A percentile compares a stretch with the other conserved stretches of the same genome.
Conservation (phyloP, 2,888 invertebrate species). For the Sturmia bella region DNA sequence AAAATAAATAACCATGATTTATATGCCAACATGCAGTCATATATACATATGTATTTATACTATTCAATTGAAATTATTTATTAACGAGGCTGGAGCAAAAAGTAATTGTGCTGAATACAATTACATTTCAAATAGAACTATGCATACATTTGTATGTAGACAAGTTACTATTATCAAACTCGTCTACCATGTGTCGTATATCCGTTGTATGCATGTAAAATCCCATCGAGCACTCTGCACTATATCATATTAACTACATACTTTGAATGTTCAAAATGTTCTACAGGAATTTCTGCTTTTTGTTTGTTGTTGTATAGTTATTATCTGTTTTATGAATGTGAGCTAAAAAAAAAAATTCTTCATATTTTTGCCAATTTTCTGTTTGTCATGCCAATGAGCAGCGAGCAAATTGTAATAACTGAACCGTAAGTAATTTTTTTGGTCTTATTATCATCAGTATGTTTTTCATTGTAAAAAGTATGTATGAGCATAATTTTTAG, state of each 20-base stretch:
- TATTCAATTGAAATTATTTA: constrained; percentile 13
- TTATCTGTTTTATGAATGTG: not conserved
- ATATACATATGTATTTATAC: constrained; percentile 1
- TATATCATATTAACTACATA: not conserved
- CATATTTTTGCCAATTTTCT: not conserved
- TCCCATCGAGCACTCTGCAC: too few relatives aligned
- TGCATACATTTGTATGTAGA: too few relatives aligned
- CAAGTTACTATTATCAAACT: constrained; percentile 2
- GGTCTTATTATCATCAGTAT: not conserved
- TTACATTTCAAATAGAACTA: not conserved
- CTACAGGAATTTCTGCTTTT: not conserved
- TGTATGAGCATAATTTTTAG: not conserved
- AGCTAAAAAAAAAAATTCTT: too few relatives aligned
- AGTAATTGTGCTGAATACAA: not conserved
- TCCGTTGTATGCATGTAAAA: too few relatives aligned
- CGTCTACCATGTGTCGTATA: not conserved
- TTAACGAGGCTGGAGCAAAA: not conserved
- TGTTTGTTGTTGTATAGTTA: not conserved
- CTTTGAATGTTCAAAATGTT: constrained; percentile 7
- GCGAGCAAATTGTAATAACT: constrained; percentile 60
- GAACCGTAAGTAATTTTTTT: constrained; percentile 62
- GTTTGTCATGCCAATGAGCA: constrained; percentile 54
- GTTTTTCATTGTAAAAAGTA: not conserved
- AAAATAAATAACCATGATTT: constrained; percentile 17
- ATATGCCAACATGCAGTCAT: constrained; percentile 5